These are phyloP conservation scores for Phasianus colchicus DNA, from an alignment of 2,113 vertebrate species.

Conservation along the genomic window DNA sequence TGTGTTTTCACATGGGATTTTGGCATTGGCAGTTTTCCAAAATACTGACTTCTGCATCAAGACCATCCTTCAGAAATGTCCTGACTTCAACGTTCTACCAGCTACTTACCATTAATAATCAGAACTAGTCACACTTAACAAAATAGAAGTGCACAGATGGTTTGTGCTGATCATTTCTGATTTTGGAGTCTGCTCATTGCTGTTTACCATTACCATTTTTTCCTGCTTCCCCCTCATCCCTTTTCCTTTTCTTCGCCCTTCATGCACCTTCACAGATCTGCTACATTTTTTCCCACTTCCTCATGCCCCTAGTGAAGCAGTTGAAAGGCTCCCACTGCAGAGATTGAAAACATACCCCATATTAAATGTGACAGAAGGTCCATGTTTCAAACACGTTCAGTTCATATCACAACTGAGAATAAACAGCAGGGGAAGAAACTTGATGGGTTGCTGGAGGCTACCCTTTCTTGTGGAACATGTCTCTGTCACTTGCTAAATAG, in stretches of 20 bases:
- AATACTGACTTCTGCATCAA: neutral
- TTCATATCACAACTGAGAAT: slow-evolving; percentile 39
- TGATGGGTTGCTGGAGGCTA: slow-evolving; percentile 49
- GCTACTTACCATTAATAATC: neutral
- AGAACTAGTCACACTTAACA: neutral
- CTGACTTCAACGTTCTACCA: neutral
- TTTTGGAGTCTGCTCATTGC: neutral
- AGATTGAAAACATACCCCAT: slow-evolving; percentile 55
- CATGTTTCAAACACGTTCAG: slow-evolving; percentile 28
- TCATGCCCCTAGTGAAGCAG: neutral
- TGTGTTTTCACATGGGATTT: neutral
- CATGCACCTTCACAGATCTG: neutral
- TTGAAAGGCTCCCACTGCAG: neutral
- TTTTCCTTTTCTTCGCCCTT: neutral
- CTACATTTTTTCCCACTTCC: neutral
- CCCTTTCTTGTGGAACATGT: slow-evolving; percentile 56
- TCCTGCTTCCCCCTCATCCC: neutral
- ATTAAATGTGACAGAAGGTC: slow-evolving; percentile 39
- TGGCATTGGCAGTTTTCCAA: neutral
- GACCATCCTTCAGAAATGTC: neutral
- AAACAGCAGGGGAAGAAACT: slow-evolving; percentile 54
- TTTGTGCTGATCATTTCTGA: neutral
- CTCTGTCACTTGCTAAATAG: slow-evolving; percentile 70
- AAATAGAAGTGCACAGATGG: neutral
- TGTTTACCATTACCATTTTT: neutral